These are phyloP conservation scores for Nephila pilipes DNA, from an alignment of 1,140 invertebrate genomes.

Conservation along the genomic window DNA sequence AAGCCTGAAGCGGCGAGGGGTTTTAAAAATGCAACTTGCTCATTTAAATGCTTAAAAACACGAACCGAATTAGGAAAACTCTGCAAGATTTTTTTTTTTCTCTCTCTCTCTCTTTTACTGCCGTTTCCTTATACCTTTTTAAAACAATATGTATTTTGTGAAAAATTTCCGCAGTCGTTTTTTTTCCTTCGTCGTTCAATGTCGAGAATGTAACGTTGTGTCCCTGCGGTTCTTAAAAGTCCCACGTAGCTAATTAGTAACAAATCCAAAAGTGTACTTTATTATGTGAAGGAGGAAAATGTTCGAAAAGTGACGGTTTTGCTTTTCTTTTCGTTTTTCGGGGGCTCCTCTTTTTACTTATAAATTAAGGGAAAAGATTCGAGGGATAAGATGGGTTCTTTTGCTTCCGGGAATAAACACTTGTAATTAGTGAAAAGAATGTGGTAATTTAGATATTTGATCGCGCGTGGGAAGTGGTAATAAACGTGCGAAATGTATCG, in stretches of 20 bases:
- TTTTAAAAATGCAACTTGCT: constrained; percentile 55
- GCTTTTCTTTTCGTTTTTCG: constrained; percentile 5
- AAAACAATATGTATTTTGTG: constrained; percentile 46
- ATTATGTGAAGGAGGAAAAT: constrained; percentile 28
- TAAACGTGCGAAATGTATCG: neutral
- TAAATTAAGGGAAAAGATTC: constrained; percentile 14
- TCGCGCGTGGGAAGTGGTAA: neutral
- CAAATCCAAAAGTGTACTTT: constrained; percentile 60
- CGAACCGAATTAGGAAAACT: neutral
- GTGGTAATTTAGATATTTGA: constrained; percentile 27
- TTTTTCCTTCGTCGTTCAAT: neutral
- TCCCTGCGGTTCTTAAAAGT: constrained; percentile 68
- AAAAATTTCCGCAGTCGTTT: neutral
- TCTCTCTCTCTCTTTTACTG: neutral
- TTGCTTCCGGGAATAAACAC: neutral
- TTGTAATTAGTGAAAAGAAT: constrained; percentile 38
- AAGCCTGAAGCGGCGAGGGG: constrained; percentile 18
- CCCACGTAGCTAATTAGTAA: constrained; percentile 63
- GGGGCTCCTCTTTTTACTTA: neutral
- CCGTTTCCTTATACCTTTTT: constrained; percentile 44
- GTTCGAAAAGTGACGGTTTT: constrained; percentile 54
- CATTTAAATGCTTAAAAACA: constrained; percentile 58
- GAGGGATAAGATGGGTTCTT: neutral
- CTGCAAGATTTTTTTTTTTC: neutral
- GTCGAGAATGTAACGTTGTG: neutral